phyloP scores from a whole-genome alignment of 2,888 invertebrate genomes.

The Metalampra italica region DNA sequence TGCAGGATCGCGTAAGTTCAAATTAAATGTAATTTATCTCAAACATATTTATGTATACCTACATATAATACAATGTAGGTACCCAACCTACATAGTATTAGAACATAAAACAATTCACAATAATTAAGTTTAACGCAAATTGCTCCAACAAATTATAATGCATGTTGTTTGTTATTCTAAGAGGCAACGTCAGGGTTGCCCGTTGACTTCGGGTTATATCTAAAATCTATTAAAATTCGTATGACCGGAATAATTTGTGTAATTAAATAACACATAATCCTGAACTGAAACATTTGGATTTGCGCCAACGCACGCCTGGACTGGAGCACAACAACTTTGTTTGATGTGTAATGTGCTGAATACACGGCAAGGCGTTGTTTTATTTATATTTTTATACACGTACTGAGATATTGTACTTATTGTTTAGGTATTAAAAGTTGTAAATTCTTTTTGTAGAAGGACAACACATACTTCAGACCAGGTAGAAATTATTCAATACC shows the following conservation, averaged over 20 bases:
- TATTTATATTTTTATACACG: not conserved
- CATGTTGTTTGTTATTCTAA: not conserved
- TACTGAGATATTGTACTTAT: not conserved
- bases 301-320: constrained; percentile 18
- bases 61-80: no score
- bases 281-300: constrained; percentile 21
- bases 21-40: no score
- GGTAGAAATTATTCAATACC: no score
- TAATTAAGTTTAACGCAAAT: no score
- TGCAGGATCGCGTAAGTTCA: no score
- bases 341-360: constrained; percentile 3
- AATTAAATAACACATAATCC: constrained; percentile 14
- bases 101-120: no score
- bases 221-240: constrained; percentile 1
- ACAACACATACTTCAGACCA: no score
- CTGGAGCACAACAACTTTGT: constrained; percentile 5
- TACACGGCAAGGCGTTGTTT: not conserved
- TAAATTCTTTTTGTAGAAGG: not conserved
- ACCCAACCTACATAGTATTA: no score
- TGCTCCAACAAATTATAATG: no score
- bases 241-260: constrained; percentile 10
- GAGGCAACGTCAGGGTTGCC: not conserved
- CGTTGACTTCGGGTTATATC: not conserved
- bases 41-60: no score
- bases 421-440: no score